Evolutionary conservation across 2,888 invertebrate species (phyloP).

Genomic region (Heliconius charithonia): DNA sequence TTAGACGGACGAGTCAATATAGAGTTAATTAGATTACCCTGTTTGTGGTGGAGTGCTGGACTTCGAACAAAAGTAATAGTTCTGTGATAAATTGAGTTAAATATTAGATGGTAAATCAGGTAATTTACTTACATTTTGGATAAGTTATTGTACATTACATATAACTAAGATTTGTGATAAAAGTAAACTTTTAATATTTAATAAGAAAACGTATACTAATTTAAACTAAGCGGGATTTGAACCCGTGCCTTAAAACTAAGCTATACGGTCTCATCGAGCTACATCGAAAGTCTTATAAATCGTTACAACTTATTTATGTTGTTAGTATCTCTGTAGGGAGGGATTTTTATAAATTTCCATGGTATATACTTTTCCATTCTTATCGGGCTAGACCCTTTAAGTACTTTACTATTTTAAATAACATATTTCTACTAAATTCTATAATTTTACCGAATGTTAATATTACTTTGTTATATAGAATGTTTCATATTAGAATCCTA

Average conservation of each 20-base stretch:
- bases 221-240: no score
- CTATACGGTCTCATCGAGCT: no score
- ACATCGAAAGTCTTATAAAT: no score
- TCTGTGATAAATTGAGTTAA: slow-evolving; percentile 31
- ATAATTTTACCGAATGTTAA: not conserved
- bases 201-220: no score
- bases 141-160: not conserved
- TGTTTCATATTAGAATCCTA: not conserved
- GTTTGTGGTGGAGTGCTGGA: slow-evolving; percentile 56
- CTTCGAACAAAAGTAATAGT: slow-evolving; percentile 40
- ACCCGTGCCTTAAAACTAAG: no score
- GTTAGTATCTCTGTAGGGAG: no score
- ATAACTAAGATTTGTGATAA: not conserved
- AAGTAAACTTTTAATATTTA: not conserved
- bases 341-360: no score
- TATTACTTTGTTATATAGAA: not conserved
- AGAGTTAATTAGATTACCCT: slow-evolving; percentile 65
- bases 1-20: slow-evolving; percentile 59
- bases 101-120: slow-evolving; percentile 16
- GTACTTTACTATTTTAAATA: no score
- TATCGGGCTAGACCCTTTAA: no score
- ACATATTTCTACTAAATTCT: not conserved
- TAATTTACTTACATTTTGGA: slow-evolving; percentile 9
- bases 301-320: no score
- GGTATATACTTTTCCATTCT: no score